phyloP scores from a whole-genome alignment of 2,888 invertebrate species.

The Xestia sexstrigata region DNA sequence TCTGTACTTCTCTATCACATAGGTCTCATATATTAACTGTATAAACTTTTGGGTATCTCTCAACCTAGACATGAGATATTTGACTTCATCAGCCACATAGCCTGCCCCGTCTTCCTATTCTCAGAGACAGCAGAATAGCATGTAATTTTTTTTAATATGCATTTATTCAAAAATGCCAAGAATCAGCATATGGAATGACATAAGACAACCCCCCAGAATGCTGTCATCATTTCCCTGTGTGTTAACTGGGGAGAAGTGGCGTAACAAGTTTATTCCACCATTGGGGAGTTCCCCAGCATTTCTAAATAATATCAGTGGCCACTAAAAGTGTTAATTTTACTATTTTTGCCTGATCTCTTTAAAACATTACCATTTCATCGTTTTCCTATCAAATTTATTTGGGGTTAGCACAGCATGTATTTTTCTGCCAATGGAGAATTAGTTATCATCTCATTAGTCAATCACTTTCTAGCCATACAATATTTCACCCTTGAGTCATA shows the following conservation, averaged over 20 bases:
- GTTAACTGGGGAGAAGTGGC: neutral
- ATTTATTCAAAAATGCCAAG: neutral
- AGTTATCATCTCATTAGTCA: neutral
- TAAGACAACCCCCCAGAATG: neutral
- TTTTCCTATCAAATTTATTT: neutral
- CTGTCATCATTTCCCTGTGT: neutral
- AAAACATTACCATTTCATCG: neutral
- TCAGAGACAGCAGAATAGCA: too few relatives aligned
- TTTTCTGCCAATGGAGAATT: neutral
- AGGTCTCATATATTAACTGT: neutral
- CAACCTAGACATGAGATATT: neutral
- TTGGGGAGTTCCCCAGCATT: neutral
- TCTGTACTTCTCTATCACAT: neutral
- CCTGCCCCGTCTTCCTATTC: neutral
- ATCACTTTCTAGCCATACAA: neutral
- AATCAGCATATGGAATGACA: neutral
- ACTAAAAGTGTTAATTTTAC: neutral
- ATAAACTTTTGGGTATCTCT: neutral
- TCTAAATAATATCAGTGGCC: neutral
- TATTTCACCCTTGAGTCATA: neutral
- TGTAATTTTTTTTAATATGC: too few relatives aligned
- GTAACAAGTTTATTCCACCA: neutral
- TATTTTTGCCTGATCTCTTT: conserved; percentile 1
- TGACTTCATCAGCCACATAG: neutral
- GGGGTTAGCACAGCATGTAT: neutral